These are phyloP conservation scores for Larimichthys crocea DNA, from an alignment of 2,113 vertebrate species.

Conservation along the genomic window DNA sequence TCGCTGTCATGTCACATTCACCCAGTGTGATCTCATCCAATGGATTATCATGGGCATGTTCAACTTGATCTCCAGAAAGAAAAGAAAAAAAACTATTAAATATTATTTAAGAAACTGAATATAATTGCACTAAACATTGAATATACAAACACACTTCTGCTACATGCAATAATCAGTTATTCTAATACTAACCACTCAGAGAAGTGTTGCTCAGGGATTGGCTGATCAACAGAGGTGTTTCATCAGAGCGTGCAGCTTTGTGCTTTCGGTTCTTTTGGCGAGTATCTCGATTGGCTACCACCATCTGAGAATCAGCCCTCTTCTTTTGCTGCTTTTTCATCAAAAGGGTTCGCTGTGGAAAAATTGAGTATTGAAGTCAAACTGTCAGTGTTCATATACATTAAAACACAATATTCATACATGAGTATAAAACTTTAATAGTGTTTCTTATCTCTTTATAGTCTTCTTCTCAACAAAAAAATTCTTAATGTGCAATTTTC, in stretches of 20 bases:
- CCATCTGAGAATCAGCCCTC: slow-evolving; percentile 83
- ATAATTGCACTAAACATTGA: neutral
- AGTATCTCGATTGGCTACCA: slow-evolving; percentile 79
- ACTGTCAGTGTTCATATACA: neutral
- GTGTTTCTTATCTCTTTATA: neutral
- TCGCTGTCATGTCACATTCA: slow-evolving; percentile 56
- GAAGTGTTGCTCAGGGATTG: slow-evolving; percentile 82
- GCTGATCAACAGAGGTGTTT: slow-evolving; percentile 80
- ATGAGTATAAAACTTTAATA: no score
- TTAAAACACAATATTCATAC: neutral
- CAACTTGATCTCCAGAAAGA: slow-evolving; percentile 73
- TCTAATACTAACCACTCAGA: slow-evolving; percentile 73
- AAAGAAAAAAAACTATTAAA: neutral
- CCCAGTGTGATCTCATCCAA: slow-evolving; percentile 83
- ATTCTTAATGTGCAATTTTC: no score
- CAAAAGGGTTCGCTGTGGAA: slow-evolving; percentile 76
- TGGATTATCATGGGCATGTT: slow-evolving; percentile 80
- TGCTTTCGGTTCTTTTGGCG: slow-evolving; percentile 78
- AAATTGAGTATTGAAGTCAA: neutral
- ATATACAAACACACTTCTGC: no score
- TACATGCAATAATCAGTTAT: neutral
- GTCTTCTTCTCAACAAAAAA: neutral
- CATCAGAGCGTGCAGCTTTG: slow-evolving; percentile 74
- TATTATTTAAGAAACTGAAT: neutral
- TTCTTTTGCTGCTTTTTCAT: slow-evolving; percentile 86